Base-by-base conservation (phyloP, 1,140 invertebrate species). In the Drosophila ficusphila region DNA sequence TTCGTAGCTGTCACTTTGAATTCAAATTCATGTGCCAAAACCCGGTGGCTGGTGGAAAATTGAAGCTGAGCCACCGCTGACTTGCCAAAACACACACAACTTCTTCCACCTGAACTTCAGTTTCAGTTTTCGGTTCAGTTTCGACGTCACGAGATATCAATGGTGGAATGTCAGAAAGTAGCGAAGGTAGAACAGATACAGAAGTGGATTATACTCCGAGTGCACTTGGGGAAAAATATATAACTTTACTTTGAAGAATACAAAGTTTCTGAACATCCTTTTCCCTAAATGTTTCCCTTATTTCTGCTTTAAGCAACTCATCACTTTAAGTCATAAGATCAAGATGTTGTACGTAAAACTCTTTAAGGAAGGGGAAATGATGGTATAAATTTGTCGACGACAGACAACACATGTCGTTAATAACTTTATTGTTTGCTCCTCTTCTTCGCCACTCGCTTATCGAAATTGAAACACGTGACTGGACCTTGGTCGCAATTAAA, bases 341-440 rank as follows among this genome's bases (percentile, higher is more conserved):
- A 72, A 72, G 69, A 72, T 72, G 69, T 72, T 72, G 54, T 46
- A 27, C 27, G 6, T 60, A 21, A 23, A 41, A 31, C 14, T 47
- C 29, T 16, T 46, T 4, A 14, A 9, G 49, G 33, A 16, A n/a
- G 36, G 8, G 29, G 49, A 21, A 60, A 39, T 58, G 14, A 21
- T 19, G 53, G 58, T 62, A 67, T 67, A 48, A 65, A 67, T 67
- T 67, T 53, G 62, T 56, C 51, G 67, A 47, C 62, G 33, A 68
- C 49, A 69, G 64, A 56, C 71, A 77, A 73, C 78, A 81, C 51
- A 81, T 81, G 79, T 71, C 85, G 70, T 79, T 83, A 83, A 85
- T 85, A 85, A 83, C 79, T 73, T 65, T 61, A 65, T 58, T 64
- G 18, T 77, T 65, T 42, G 58, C 38, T 38, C 46, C 29, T 74